Base-by-base conservation (phyloP, 2,113 vertebrate genomes). In the Bombycilla garrulus region DNA sequence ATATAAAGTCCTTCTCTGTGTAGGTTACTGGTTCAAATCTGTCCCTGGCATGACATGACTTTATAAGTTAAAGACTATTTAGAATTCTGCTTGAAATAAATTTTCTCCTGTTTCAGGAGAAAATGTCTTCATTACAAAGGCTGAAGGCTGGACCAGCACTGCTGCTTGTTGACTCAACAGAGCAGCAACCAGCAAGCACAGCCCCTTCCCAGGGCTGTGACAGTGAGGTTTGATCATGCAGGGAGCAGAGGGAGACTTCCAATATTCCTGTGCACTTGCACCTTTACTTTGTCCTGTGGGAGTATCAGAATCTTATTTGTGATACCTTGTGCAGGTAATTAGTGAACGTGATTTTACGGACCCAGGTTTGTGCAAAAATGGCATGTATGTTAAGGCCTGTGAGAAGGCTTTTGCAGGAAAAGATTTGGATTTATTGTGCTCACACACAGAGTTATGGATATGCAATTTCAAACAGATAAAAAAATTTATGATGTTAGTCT, bases 121-220 rank as follows among this genome's bases (percentile, higher is more conserved):
- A 81, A 91, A 73, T 16, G 26, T 82, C 66, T 91, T 79, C 42
- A 58, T 45, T 48, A 61, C 16, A 38, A 54, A 94, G 47, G 35
- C 65, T 86, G 70, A 53, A 71, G 17, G 36, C 23, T 61, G 54
- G 58, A 29, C 35, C 38, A 79, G 45, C 13, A 8, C 40, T 62
- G 48, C 40, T 65, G 47, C n/a, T 92, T 5, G 2, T 29, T 78
- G 80, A n/a, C 51, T 36, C 42, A 28, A 14, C 10, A 71, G 28
- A 58, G 44, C 45, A 28, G 64, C 0, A 4, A 79, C 18, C 2
- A 20, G 20, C 0, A 0, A 3, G 4, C 1, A 10, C 26, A 57
- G n/a, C 11, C 31, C 14, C 38, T 65, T 86, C 22, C 33, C 20
- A 42, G 33, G 0, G 5, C 70, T 53, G 33, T 9, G 14, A 16